Conservation (phyloP, 2,888 invertebrate species). For the Electrophaes corylata region DNA sequence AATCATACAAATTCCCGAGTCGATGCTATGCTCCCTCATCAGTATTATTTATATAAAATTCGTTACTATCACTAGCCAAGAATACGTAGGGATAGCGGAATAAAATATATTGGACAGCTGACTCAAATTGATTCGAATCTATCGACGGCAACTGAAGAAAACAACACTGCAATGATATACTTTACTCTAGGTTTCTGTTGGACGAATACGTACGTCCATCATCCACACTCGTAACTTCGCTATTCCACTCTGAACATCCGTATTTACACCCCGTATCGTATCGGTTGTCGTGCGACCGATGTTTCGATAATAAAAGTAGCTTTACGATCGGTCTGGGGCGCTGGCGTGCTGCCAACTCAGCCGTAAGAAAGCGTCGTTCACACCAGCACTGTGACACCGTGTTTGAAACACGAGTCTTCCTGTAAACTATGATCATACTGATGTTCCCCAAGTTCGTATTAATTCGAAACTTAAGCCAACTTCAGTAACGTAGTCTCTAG, state of each 20-base stretch:
- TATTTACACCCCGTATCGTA: constrained; percentile 34
- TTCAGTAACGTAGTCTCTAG: background rate
- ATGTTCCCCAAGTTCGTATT: background rate
- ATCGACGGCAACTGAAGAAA: background rate
- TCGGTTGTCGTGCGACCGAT: constrained; percentile 26
- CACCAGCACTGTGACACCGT: constrained; percentile 13
- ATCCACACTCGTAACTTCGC: constrained; percentile 9
- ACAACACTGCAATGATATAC: background rate
- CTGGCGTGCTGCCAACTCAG: constrained; percentile 32
- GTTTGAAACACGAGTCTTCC: constrained; percentile 1
- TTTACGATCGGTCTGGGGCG: constrained; percentile 29
- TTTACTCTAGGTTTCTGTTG: background rate
- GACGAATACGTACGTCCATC: constrained; percentile 12
- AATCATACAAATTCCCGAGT: background rate
- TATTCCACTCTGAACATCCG: constrained; percentile 11
- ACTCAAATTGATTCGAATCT: background rate
- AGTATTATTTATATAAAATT: background rate
- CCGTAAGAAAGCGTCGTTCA: constrained; percentile 27
- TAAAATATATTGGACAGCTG: background rate
- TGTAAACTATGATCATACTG: background rate
- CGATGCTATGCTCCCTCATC: background rate
- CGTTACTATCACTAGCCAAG: constrained; percentile 1
- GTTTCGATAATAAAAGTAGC: constrained; percentile 32
- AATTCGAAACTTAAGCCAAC: background rate
- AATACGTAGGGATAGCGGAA: background rate